Base-by-base conservation (phyloP, 2,888 invertebrate species). In the Pardosa pseudoannulata region DNA sequence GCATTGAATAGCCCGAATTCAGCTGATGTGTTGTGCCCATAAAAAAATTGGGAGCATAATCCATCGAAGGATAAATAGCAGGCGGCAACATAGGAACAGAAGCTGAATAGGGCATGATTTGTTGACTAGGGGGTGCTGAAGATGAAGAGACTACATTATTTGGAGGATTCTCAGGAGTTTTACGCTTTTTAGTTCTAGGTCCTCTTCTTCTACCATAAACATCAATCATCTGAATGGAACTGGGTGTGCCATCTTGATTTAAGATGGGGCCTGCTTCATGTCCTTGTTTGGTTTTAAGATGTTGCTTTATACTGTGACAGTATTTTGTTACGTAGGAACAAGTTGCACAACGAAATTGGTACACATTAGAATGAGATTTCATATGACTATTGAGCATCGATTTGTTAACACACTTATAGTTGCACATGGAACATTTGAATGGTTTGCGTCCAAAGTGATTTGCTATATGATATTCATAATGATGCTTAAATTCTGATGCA, bases 301-400 rank as follows among this genome's bases (percentile, higher is more conserved):
- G 99, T 29, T 98, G 93, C 92, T 99, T 99, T 72, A 99, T 93
- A 23, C 98, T 97, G 92, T 99, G 99, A 90, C 97, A 98, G 91
- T 99, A 99, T 91, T 99, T 99, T 28, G 98, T 98, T 7, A 96
- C 97, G 91, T 99, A 99, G 79, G 95, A 95, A 91, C 99, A 99
- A 91, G 98, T 96, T 0, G 95, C 93, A 91, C 99, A 99, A 46
- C 96, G 94, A 91, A 97, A 98, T 91, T 97, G 97, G 91, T 98
- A 98, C 0, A 98, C 93, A 83, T 93, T 93, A 9, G 93, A 93
- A 92, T 99, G 99, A 0, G 97, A 97, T 91, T 99, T 99, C 91
- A 98, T 94, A 91, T 99, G 99, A 0, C 98, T 98, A 92, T 98
- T 99, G 79, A 99, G 93, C 99, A 99, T 99, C 0, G 98, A 98